Percentiles rank a stretch among this genome's conserved stretches.
These are phyloP conservation scores for Paedocypris micromegethes DNA, from an alignment of 2,797 vertebrate genomes.

Conservation along the genomic window DNA sequence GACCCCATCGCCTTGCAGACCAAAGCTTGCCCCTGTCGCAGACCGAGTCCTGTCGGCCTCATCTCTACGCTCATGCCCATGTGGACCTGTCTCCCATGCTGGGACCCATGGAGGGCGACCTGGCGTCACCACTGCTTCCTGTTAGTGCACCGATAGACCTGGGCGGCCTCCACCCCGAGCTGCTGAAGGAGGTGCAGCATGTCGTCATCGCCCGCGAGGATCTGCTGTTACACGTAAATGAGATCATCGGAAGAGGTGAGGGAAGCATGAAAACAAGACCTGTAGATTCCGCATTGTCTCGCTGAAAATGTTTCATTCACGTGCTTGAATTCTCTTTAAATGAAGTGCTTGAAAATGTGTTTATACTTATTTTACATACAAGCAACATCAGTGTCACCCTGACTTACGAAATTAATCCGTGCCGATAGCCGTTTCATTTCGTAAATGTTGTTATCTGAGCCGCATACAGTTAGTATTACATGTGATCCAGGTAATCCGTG, in stretches of 20 bases:
- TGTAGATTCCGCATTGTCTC: too few species aligned
- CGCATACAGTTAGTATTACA: too few species aligned
- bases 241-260: slow-evolving; percentile 95
- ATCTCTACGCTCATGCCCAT: slow-evolving; percentile 68
- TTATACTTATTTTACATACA: too few species aligned
- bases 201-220: slow-evolving; percentile 88
- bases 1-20: slow-evolving; percentile 66
- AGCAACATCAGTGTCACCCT: too few species aligned
- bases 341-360: too few species aligned
- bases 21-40: slow-evolving; percentile 84
- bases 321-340: too few species aligned
- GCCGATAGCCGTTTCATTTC: too few species aligned
- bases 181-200: slow-evolving; percentile 92
- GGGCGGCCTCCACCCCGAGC: slow-evolving; percentile 85
- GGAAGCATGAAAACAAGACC: slow-evolving; percentile 2
- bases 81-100: slow-evolving; percentile 83
- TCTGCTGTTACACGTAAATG: slow-evolving; percentile 87
- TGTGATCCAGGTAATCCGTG: too few species aligned
- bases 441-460: too few species aligned
- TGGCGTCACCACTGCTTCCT: slow-evolving; percentile 85
- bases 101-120: slow-evolving; percentile 81
- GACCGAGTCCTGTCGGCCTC: slow-evolving; percentile 79
- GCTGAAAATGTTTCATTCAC: too few species aligned
- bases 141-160: slow-evolving; percentile 86
- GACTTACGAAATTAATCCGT: too few species aligned